phyloP scores from a whole-genome alignment of 92 coral and sea anemone species.

The Zoanthus sociatus region DNA sequence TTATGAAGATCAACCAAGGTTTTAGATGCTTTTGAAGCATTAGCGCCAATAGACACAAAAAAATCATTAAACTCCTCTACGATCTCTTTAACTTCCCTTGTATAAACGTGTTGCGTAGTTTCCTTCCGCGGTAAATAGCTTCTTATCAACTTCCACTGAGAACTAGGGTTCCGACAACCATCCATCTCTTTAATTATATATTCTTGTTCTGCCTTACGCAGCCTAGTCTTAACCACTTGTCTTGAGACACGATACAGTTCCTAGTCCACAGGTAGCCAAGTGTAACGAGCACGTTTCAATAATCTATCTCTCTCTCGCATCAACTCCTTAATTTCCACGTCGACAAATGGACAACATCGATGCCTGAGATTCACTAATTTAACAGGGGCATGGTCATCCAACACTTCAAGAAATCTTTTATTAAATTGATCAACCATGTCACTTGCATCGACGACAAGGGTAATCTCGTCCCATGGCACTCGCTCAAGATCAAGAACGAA shows the following conservation, averaged over 20 bases:
- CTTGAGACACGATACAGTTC: conserved; percentile 16
- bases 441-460: conserved; percentile 54
- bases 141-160: conserved; percentile 67
- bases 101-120: conserved; percentile 52
- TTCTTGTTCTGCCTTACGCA: conserved; percentile 20
- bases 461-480: background rate
- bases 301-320: too few species aligned
- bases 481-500: background rate
- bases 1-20: conserved; percentile 54
- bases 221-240: background rate
- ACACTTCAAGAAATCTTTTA: background rate
- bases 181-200: conserved; percentile 63
- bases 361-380: too few species aligned
- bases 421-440: conserved; percentile 30
- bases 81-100: conserved; percentile 63
- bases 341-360: too few species aligned
- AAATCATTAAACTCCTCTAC: conserved; percentile 44
- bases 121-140: conserved; percentile 59
- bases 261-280: background rate
- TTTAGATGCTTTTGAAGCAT: conserved; percentile 61
- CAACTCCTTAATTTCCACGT: too few species aligned
- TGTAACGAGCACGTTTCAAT: too few species aligned
- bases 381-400: too few species aligned
- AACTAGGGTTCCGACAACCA: conserved; percentile 39
- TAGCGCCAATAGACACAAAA: conserved; percentile 55